Evolutionary conservation across 2,888 invertebrate genomes (phyloP), one percentile per base, ranked within the genome.

Genomic region (Malthinus flaveolus): DNA sequence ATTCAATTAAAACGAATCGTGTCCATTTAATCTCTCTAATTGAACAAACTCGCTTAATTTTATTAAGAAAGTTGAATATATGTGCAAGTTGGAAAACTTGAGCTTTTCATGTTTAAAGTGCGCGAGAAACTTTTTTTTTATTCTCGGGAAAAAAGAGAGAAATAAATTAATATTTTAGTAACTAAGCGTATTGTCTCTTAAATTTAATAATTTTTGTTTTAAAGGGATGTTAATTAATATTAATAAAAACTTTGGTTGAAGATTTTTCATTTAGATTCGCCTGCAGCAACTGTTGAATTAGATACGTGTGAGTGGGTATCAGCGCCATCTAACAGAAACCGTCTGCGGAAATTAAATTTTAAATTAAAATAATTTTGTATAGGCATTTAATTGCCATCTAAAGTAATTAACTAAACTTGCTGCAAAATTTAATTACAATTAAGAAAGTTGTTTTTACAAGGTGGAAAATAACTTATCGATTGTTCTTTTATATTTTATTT

Each of bases 351-450:
- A 69, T 70, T 70, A 70, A 70, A 69, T 66, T 71, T 62, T 71
- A 73, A 74, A 74, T 75, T 74, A 71, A 74, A 73, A 73, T 74
- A 74, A 74, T 75, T 74, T 75, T 74, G 68, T 74, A 75, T 74
- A 70, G 74, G 69, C 71, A 70, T 71, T 71, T 74, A 74, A 75
- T 74, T 75, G 73, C 72, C 62, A 67, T 67, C 70, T 63, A 65
- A 71, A 67, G 68, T 70, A 72, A 74, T 73, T 74, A 70, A 66
- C 49, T 59, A 53, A 59, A 58, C 61, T 60, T 63, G 60, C 56
- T 55, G 59, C 64, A 57, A 54, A 68, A 68, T 69, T 66, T 67
- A 68, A 69, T 69, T 70, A 68, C 67, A 69, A 71, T 71, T 71
- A 69, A 67, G 66, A 49, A 62, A 65, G 65, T 63, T 71, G 67